phyloP scores from a whole-genome alignment of 1,140 invertebrate genomes.

The Sitobion miscanthi region DNA sequence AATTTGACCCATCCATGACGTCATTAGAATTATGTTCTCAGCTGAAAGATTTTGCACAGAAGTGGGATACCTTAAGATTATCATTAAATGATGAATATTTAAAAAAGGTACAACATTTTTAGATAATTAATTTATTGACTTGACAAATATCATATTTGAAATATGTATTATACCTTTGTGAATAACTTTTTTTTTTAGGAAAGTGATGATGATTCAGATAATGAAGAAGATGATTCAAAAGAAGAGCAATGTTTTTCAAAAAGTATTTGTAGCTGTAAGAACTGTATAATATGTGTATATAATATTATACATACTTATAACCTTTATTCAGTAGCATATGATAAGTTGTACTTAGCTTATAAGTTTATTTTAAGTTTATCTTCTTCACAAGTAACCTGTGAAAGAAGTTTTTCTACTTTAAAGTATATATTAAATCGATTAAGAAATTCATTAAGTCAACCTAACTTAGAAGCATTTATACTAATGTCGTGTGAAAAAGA shows the following conservation, averaged over 20 bases:
- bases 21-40: too few relatives aligned
- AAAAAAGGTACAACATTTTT: too few relatives aligned
- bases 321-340: neutral
- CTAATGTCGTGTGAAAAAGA: neutral
- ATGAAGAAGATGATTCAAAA: neutral
- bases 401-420: neutral
- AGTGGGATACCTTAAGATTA: too few relatives aligned
- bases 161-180: too few relatives aligned
- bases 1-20: too few relatives aligned
- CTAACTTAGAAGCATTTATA: neutral
- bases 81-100: too few relatives aligned
- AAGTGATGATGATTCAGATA: neutral
- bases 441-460: neutral
- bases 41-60: too few relatives aligned
- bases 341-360: neutral
- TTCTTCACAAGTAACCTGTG: neutral
- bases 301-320: neutral
- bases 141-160: too few relatives aligned
- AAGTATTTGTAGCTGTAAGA: neutral
- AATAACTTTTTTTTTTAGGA: neutral
- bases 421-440: neutral
- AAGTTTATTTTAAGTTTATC: conserved; percentile 4
- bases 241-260: neutral
- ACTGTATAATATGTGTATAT: neutral
- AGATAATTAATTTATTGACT: too few relatives aligned